A percentile compares a stretch with the other conserved stretches of the same genome.
Evolutionary conservation across 2,888 invertebrate genomes (phyloP).

Genomic region (Ypsolopha sequella): DNA sequence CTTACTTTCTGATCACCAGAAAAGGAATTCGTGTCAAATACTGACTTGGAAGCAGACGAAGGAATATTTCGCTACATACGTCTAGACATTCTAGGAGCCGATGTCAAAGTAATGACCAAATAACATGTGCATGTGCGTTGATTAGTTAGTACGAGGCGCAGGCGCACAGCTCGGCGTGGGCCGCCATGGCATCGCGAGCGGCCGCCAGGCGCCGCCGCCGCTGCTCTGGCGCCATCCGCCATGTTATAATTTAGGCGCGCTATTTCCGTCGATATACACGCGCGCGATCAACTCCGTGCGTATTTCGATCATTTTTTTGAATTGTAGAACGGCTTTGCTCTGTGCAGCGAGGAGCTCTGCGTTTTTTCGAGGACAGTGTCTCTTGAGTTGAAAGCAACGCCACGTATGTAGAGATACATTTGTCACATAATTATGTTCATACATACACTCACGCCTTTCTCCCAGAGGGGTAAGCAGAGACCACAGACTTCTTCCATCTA

Average conservation of each 20-base stretch:
- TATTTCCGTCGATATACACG: slow-evolving; percentile 65
- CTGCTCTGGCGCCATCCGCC: slow-evolving; percentile 59
- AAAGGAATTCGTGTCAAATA: background rate
- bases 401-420: too few relatives aligned
- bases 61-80: background rate
- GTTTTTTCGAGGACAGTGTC: background rate
- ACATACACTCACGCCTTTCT: too few relatives aligned
- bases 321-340: slow-evolving; percentile 28
- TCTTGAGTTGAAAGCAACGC: too few relatives aligned
- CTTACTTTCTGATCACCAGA: background rate
- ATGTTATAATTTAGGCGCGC: slow-evolving; percentile 63
- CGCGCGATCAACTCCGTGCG: slow-evolving; percentile 43
- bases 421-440: too few relatives aligned
- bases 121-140: background rate
- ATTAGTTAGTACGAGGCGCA: background rate
- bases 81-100: background rate
- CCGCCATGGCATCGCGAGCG: slow-evolving; percentile 9
- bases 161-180: background rate
- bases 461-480: too few relatives aligned
- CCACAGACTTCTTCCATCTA: too few relatives aligned
- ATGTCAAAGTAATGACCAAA: background rate
- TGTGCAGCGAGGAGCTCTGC: slow-evolving; percentile 5
- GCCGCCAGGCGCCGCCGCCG: slow-evolving; percentile 19
- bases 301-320: slow-evolving; percentile 38
- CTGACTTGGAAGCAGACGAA: background rate